Percentiles rank a stretch among this genome's conserved stretches.
Evolutionary conservation across 2,888 invertebrate species (phyloP).

Genomic region (Poecilus cupreus): DNA sequence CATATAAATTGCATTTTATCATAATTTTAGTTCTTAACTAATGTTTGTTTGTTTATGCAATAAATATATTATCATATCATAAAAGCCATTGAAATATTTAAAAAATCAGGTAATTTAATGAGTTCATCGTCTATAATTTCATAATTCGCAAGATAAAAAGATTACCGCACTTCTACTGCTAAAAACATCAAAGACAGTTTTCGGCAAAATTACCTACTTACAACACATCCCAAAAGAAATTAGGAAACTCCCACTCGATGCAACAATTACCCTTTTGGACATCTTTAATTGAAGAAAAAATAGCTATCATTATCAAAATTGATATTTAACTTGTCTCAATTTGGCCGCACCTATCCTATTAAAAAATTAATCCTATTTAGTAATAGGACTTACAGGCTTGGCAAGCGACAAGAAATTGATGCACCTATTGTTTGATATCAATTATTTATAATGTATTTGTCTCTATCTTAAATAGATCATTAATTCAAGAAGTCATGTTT

Average conservation of each 20-base stretch:
- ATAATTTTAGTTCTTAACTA: neutral
- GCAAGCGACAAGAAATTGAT: neutral
- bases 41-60: conserved; percentile 10
- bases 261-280: conserved; percentile 15
- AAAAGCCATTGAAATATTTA: neutral
- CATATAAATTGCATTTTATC: conserved; percentile 1
- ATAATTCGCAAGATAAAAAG: neutral
- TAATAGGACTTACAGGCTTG: conserved; percentile 46
- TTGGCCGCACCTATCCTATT: conserved; percentile 41
- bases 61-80: neutral
- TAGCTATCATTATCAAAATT: conserved; percentile 32
- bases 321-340: conserved; percentile 2
- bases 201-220: neutral
- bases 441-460: conserved; percentile 45
- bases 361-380: conserved; percentile 35
- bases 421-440: conserved; percentile 17
- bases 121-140: neutral
- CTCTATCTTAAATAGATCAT: neutral
- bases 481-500: neutral
- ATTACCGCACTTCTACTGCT: neutral
- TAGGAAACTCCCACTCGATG: conserved; percentile 11
- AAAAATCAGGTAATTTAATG: neutral
- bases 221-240: neutral
- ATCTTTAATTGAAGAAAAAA: conserved; percentile 13
- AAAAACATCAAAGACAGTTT: neutral